Percentiles rank a stretch among this genome's conserved stretches.
phyloP scores from a whole-genome alignment of 2,797 vertebrate genomes.

The Kryptolebias ocellatus region DNA sequence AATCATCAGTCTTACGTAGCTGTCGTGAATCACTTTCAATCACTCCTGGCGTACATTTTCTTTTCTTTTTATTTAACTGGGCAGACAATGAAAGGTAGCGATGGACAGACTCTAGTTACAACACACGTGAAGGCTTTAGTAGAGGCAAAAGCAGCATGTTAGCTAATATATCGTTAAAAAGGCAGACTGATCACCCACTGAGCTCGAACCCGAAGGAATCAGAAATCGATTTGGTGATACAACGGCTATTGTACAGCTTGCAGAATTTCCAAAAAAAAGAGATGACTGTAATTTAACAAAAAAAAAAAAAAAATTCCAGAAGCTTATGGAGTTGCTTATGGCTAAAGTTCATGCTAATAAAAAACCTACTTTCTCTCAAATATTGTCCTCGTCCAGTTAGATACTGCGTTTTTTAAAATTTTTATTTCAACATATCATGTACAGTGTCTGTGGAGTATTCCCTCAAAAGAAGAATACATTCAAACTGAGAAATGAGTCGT shows the following conservation, averaged over 20 bases:
- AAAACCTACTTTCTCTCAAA: not conserved
- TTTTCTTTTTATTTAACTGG: constrained; percentile 4
- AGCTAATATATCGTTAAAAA: constrained; percentile 49
- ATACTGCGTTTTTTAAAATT: constrained; percentile 24
- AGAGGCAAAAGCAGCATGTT: constrained; percentile 67
- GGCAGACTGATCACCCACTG: constrained; percentile 53
- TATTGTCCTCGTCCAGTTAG: constrained; percentile 17
- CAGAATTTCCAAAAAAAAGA: constrained; percentile 31
- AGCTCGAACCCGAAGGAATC: constrained; percentile 33
- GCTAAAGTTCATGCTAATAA: constrained; percentile 60
- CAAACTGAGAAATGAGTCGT: constrained; percentile 9
- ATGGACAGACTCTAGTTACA: constrained; percentile 50
- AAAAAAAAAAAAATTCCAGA: constrained; percentile 46
- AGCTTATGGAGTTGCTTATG: constrained; percentile 57
- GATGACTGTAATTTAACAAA: constrained; percentile 42
- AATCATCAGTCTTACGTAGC: constrained; percentile 26
- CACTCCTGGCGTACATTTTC: constrained; percentile 21
- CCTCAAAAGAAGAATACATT: constrained; percentile 2
- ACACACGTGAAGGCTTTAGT: constrained; percentile 55
- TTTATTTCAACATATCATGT: constrained; percentile 23
- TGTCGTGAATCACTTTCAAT: constrained; percentile 30
- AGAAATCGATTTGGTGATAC: constrained; percentile 33
- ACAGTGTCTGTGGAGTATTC: not conserved
- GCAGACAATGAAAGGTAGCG: constrained; percentile 21
- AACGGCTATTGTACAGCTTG: constrained; percentile 44